Base-by-base conservation (phyloP, 2,888 invertebrate genomes). In the Oligia strigilis region DNA sequence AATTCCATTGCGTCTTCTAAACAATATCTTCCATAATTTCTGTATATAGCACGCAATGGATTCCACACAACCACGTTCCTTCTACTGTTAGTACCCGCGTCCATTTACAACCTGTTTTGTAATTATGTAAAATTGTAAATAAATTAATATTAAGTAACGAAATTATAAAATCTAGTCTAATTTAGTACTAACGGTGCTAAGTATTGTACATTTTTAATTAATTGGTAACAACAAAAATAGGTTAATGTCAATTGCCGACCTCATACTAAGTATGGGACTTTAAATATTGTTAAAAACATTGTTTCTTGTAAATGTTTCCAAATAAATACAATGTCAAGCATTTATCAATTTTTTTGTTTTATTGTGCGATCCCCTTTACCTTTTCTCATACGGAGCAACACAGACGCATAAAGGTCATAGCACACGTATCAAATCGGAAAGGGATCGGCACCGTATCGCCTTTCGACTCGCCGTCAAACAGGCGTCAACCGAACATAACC, bases 241-340 rank as follows among this genome's bases (percentile, higher is more conserved):
- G 91, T 88, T 93, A 92, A 88, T 82, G 95, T 95, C 95, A 95
- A 95, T 95, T 94, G 94, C 93, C 91, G 93, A 92, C 87, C 93
- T 91, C 94, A 93, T 95, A 95, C 96, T 92, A 93, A 96, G 96
- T 96, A 94, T 94, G 95, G 91, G 93, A 92, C 88, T 91, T 89
- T 90, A 91, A 92, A 89, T 93, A 94, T 94, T 96, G 96, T 96
- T 97, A 92, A 91, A 92, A 92, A 89, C 90, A 94, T 93, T 94
- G 95, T 95, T 96, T 96, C 96, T 94, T 96, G 97, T 97, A 96
- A 96, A 96, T 96, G 96, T 97, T 97, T 96, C 94, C 93, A 95
- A 96, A 90, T 89, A 89, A 92, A 95, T 97, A 97, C 92, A 96
- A 95, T 95, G 96, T 97, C 96, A 94, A 96, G 95, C 95, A 96